phyloP scores from a whole-genome alignment of 2,113 vertebrate species.

The Hystrix brachyura region DNA sequence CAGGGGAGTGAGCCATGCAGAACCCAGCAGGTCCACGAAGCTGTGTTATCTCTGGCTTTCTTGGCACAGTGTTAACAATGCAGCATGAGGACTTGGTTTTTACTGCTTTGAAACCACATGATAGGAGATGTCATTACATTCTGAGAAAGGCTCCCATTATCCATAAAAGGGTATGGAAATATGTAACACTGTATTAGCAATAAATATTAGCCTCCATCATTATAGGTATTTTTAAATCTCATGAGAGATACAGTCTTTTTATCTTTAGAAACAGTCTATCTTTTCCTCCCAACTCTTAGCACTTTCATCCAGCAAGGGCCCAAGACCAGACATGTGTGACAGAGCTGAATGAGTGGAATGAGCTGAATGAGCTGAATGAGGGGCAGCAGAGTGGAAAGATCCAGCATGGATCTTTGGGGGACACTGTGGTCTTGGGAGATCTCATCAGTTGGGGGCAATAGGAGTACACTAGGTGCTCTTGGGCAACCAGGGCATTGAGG shows the following conservation, averaged over 20 bases:
- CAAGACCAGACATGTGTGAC: neutral
- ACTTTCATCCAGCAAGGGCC: neutral
- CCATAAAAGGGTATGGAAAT: neutral
- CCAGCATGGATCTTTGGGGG: neutral
- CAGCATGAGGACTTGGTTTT: neutral
- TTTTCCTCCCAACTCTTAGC: neutral
- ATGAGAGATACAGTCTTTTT: neutral
- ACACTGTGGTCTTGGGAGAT: neutral
- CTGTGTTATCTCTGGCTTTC: neutral
- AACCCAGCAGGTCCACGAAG: neutral
- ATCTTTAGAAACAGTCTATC: accelerated
- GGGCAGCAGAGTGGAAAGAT: neutral
- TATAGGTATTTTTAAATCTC: neutral
- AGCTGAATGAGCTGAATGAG: neutral
- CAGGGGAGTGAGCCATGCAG: neutral
- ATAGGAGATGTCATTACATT: neutral
- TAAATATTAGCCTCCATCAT: neutral
- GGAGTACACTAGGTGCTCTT: too few species aligned
- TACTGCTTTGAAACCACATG: neutral
- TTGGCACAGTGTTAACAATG: neutral
- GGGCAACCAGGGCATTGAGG: neutral
- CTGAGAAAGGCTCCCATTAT: neutral
- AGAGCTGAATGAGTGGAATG: neutral
- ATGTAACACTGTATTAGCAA: neutral
- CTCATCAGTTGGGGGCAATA: neutral